Conservation (phyloP, 2,797 vertebrate genomes). For the Diceros bicornis region DNA sequence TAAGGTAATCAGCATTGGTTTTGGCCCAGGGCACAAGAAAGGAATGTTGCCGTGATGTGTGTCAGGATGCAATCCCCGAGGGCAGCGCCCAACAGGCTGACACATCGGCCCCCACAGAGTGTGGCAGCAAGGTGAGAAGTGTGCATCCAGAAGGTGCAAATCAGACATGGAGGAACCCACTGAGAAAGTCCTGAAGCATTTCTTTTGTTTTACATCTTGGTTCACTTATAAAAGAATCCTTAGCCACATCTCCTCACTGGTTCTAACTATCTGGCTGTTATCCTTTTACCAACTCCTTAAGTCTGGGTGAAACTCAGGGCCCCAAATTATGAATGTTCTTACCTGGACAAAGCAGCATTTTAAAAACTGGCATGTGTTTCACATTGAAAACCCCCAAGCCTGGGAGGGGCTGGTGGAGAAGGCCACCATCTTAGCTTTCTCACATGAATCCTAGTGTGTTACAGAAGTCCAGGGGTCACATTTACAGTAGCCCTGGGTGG, state of each 20-base stretch:
- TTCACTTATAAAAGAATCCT: constrained; percentile 79
- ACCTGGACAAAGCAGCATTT: constrained; percentile 91
- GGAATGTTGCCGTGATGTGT: constrained; percentile 84
- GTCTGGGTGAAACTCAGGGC: constrained; percentile 78
- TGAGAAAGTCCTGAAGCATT: constrained; percentile 65
- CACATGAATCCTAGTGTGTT: constrained; percentile 84
- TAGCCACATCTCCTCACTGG: constrained; percentile 67
- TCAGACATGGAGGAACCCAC: constrained; percentile 75
- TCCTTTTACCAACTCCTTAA: constrained; percentile 77
- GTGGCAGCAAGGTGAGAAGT: constrained; percentile 72
- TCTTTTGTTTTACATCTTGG: constrained; percentile 61
- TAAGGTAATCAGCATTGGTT: constrained; percentile 64
- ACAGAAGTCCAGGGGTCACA: constrained; percentile 83
- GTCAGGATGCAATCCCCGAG: constrained; percentile 58
- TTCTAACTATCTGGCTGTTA: constrained; percentile 78
- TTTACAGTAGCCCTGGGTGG: constrained; percentile 69
- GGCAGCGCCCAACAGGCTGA: constrained; percentile 51
- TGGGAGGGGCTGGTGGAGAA: constrained; percentile 76
- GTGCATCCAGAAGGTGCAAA: constrained; percentile 78
- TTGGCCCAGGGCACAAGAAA: constrained; percentile 83
- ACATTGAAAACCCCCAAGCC: constrained; percentile 88
- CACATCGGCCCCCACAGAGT: constrained; percentile 73
- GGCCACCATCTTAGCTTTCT: constrained; percentile 88
- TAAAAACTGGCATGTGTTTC: constrained; percentile 90
- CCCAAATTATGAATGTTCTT: constrained; percentile 69